Percentiles rank a stretch among this genome's conserved stretches.
Conservation (phyloP, 2,797 vertebrate genomes). For the Echeneis naucrates region DNA sequence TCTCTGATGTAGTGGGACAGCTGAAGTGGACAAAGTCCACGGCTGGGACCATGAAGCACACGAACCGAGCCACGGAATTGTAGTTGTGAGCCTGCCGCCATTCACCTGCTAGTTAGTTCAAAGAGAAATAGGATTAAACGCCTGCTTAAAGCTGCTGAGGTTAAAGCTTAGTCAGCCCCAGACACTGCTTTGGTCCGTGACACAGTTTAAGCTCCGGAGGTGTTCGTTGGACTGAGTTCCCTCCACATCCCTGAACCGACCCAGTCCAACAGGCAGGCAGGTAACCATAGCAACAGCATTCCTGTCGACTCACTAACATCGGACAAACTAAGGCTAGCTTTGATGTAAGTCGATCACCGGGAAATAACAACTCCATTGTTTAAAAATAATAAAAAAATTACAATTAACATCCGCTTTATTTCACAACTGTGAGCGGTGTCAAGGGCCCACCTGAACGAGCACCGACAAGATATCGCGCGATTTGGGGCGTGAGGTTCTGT, state of each 20-base stretch:
- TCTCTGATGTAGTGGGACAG: not conserved
- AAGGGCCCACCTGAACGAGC: not conserved
- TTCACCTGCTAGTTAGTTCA: slow-evolving; percentile 46
- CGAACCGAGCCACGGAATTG: slow-evolving; percentile 4
- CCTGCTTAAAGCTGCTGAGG: slow-evolving; percentile 62
- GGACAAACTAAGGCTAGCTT: too few relatives aligned
- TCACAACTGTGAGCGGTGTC: not conserved
- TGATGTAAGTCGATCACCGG: too few relatives aligned
- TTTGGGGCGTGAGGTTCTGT: slow-evolving; percentile 46
- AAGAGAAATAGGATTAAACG: slow-evolving; percentile 75
- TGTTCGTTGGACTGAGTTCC: slow-evolving; percentile 8
- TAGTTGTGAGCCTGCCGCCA: slow-evolving; percentile 18
- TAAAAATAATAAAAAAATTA: too few relatives aligned
- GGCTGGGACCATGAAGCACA: not conserved
- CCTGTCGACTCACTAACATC: too few relatives aligned
- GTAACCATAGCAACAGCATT: not conserved
- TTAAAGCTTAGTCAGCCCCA: slow-evolving; percentile 58
- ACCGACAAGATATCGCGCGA: slow-evolving; percentile 75
- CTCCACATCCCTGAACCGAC: too few relatives aligned
- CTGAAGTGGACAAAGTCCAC: too few relatives aligned
- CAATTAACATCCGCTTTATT: slow-evolving; percentile 6
- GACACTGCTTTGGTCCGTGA: slow-evolving; percentile 44
- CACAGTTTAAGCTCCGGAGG: slow-evolving; percentile 19
- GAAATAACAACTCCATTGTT: slow-evolving; percentile 8
- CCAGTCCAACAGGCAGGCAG: too few relatives aligned